Evolutionary conservation across 1,140 invertebrate species (phyloP).

Genomic region (Zaprionus ghesquierei): DNA sequence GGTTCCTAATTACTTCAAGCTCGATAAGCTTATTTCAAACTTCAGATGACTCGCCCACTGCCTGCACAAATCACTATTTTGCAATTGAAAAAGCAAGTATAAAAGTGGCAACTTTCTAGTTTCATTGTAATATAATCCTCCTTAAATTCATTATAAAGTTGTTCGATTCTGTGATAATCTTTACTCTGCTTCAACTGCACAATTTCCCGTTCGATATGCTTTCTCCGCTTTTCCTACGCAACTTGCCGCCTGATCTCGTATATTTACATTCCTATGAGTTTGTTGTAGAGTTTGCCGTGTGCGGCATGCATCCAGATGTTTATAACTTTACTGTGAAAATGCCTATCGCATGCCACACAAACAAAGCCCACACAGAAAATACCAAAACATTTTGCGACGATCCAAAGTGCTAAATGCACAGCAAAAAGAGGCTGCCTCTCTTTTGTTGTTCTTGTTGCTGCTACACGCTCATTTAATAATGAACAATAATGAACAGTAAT

Average conservation of each 20-base stretch:
- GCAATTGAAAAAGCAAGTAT: too few relatives aligned
- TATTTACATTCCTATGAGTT: not conserved
- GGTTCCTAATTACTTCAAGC: too few relatives aligned
- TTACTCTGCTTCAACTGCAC: too few relatives aligned
- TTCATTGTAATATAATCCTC: too few relatives aligned
- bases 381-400: conserved; percentile 26
- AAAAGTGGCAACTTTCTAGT: too few relatives aligned
- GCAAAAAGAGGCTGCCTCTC: not conserved
- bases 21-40: too few relatives aligned
- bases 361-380: conserved; percentile 59
- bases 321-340: not conserved
- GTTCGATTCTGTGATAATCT: too few relatives aligned
- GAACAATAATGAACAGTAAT: conserved; percentile 79
- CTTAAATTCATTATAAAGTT: too few relatives aligned
- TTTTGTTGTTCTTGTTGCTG: not conserved
- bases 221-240: not conserved
- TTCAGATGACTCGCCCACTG: too few relatives aligned
- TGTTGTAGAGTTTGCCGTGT: too few relatives aligned
- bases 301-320: not conserved
- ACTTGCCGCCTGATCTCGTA: too few relatives aligned
- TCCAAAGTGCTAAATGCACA: conserved; percentile 40
- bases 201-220: not conserved
- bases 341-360: conserved; percentile 42
- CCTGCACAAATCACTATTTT: too few relatives aligned
- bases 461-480: conserved; percentile 74